These are phyloP conservation scores for Sylvilagus floridanus DNA, from an alignment of 2,797 vertebrate genomes.

Conservation along the genomic window DNA sequence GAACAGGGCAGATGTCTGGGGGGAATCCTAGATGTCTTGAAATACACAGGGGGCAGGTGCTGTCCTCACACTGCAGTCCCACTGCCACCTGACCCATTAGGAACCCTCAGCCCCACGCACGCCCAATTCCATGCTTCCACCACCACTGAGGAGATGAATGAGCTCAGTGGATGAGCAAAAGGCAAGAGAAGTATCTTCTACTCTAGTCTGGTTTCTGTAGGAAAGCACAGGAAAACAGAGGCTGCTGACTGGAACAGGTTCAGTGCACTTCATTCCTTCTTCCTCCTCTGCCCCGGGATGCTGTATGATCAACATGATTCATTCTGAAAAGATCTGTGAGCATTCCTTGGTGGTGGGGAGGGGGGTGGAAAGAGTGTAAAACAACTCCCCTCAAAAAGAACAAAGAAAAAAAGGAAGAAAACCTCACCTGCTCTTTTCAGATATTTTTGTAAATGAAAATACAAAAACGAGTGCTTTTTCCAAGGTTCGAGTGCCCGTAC, in stretches of 20 bases:
- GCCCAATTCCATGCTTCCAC: neutral
- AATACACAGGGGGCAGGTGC: neutral
- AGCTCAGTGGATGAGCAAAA: neutral
- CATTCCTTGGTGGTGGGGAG: neutral
- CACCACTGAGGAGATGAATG: neutral
- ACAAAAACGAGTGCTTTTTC: conserved; percentile 20
- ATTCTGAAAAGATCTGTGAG: conserved; percentile 35
- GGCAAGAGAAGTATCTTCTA: neutral
- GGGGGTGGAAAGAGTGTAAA: neutral
- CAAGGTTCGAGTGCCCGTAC: neutral
- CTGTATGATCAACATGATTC: conserved; percentile 25
- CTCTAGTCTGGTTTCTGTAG: neutral
- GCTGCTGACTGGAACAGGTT: neutral
- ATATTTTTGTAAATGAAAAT: conserved; percentile 25
- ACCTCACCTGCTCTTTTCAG: conserved; percentile 58
- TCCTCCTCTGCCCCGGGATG: neutral
- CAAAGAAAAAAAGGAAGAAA: neutral
- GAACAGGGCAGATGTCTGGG: conserved; percentile 18
- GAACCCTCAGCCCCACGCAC: conserved; percentile 16
- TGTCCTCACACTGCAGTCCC: neutral
- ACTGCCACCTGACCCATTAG: neutral
- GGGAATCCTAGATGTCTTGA: neutral
- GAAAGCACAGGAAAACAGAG: neutral
- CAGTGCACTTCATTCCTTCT: neutral
- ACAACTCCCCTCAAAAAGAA: neutral